These are phyloP conservation scores for Cottus gobio DNA, from an alignment of 2,113 vertebrate species.

Conservation along the genomic window DNA sequence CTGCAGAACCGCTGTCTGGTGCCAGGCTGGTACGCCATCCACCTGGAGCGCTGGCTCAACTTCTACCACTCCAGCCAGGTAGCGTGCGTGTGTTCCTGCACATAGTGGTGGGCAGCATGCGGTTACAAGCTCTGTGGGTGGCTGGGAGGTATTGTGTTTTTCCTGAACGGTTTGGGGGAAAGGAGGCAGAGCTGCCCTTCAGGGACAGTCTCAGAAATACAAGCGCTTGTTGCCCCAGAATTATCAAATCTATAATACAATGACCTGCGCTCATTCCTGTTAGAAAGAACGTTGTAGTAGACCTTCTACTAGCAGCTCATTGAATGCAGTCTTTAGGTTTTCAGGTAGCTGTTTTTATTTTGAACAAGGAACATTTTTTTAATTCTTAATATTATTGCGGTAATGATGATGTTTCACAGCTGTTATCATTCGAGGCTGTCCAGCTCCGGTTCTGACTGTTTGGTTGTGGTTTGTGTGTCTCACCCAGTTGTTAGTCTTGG, in stretches of 20 bases:
- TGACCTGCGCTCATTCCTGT: constrained; percentile 1
- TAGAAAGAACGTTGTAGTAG: not conserved
- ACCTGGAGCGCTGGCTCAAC: constrained; percentile 94
- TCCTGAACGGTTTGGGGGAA: not conserved
- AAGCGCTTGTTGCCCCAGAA: not conserved
- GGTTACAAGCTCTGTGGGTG: not conserved
- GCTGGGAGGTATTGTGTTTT: not conserved
- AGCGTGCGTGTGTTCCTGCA: not conserved
- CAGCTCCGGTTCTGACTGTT: constrained; percentile 2
- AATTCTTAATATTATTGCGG: not conserved
- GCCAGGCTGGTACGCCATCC: constrained; percentile 93
- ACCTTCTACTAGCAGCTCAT: not conserved
- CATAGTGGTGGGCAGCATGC: not conserved
- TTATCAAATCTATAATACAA: not conserved
- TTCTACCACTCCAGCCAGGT: constrained; percentile 96
- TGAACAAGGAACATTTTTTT: not conserved
- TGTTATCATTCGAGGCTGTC: not conserved
- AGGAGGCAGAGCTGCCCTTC: not conserved
- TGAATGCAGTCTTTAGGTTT: not conserved
- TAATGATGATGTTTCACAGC: not conserved
- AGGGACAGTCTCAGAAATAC: constrained; percentile 3
- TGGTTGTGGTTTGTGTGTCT: constrained; percentile 16
- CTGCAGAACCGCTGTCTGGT: constrained; percentile 96
- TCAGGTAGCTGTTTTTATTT: not conserved
- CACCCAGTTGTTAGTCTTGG: constrained; percentile 92